Evolutionary conservation across 2,113 vertebrate genomes (phyloP).

Genomic region (Menidia beryllina): DNA sequence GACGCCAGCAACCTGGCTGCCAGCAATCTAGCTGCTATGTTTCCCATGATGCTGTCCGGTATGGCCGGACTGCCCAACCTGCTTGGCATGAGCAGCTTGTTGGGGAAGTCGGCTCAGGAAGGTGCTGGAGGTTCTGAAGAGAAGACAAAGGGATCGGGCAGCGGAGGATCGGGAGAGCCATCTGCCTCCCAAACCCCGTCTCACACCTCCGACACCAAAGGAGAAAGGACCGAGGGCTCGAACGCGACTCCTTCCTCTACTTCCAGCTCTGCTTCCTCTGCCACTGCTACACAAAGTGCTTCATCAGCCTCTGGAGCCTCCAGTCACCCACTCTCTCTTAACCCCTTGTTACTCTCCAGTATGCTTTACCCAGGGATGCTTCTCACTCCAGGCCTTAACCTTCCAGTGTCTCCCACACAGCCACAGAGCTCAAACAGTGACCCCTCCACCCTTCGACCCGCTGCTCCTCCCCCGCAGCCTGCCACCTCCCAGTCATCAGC

Average conservation of each 20-base stretch:
- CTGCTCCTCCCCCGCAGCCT: slow-evolving; percentile 41
- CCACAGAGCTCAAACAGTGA: slow-evolving; percentile 89
- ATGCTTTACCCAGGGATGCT: slow-evolving; percentile 99
- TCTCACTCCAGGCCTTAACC: slow-evolving; percentile 99
- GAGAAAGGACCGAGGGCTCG: slow-evolving; percentile 94
- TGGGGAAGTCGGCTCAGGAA: slow-evolving; percentile 86
- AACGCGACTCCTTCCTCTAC: slow-evolving; percentile 83
- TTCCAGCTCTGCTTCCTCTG: slow-evolving; percentile 86
- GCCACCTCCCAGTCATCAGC: slow-evolving; percentile 38
- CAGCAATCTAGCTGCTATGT: slow-evolving; percentile 92
- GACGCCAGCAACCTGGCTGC: slow-evolving; percentile 87
- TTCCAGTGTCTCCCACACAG: slow-evolving; percentile 92
- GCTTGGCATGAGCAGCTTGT: slow-evolving; percentile 87
- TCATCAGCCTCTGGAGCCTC: slow-evolving; percentile 78
- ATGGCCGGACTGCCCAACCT: slow-evolving; percentile 95
- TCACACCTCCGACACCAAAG: slow-evolving; percentile 81
- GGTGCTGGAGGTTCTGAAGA: slow-evolving; percentile 78
- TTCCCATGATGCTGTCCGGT: slow-evolving; percentile 97
- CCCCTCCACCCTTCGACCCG: slow-evolving; percentile 72
- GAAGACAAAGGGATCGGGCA: slow-evolving; percentile 82
- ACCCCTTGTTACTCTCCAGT: slow-evolving; percentile 95
- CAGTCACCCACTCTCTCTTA: slow-evolving; percentile 89
- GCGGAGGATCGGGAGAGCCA: slow-evolving; percentile 75
- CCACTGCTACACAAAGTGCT: slow-evolving; percentile 85
- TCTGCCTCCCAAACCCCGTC: slow-evolving; percentile 55